Evolutionary conservation across 2,797 vertebrate species (phyloP).

Genomic region (Chaetodon trifasciatus): DNA sequence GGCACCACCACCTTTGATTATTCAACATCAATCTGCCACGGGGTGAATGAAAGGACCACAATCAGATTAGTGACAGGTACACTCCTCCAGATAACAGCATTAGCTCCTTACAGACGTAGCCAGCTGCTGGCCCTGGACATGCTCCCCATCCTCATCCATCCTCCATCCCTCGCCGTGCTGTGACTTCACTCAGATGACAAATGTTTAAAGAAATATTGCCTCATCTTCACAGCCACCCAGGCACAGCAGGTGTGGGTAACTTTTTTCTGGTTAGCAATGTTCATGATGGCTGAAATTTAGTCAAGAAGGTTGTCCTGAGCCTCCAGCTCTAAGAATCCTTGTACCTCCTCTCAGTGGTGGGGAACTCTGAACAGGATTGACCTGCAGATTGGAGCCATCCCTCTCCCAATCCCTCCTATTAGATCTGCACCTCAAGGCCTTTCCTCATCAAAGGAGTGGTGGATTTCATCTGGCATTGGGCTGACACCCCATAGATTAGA

Average conservation of each 20-base stretch:
- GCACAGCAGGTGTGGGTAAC: neutral
- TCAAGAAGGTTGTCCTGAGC: constrained; percentile 21
- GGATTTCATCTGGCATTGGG: constrained; percentile 74
- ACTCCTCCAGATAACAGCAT: constrained; percentile 71
- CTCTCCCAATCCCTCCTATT: constrained; percentile 74
- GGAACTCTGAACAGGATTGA: constrained; percentile 61
- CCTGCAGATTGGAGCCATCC: constrained; percentile 76
- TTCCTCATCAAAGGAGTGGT: constrained; percentile 70
- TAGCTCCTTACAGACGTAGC: constrained; percentile 61
- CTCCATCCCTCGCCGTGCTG: constrained; percentile 18
- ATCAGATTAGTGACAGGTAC: constrained; percentile 78
- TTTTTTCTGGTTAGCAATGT: constrained; percentile 5
- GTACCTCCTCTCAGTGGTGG: constrained; percentile 44
- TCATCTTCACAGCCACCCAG: neutral
- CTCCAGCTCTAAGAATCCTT: constrained; percentile 56
- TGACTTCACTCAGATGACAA: constrained; percentile 39
- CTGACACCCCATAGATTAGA: constrained; percentile 79
- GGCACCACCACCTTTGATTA: constrained; percentile 76
- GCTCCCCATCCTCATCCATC: constrained; percentile 36
- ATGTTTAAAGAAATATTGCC: constrained; percentile 24
- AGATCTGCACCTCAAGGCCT: constrained; percentile 71
- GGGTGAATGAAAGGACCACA: constrained; percentile 74
- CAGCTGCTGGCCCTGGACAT: constrained; percentile 45
- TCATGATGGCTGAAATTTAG: constrained; percentile 13
- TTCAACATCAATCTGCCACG: constrained; percentile 74